A percentile compares a stretch with the other conserved stretches of the same genome.
Evolutionary conservation across 2,888 invertebrate species (phyloP).

Genomic region (Seira ritae): DNA sequence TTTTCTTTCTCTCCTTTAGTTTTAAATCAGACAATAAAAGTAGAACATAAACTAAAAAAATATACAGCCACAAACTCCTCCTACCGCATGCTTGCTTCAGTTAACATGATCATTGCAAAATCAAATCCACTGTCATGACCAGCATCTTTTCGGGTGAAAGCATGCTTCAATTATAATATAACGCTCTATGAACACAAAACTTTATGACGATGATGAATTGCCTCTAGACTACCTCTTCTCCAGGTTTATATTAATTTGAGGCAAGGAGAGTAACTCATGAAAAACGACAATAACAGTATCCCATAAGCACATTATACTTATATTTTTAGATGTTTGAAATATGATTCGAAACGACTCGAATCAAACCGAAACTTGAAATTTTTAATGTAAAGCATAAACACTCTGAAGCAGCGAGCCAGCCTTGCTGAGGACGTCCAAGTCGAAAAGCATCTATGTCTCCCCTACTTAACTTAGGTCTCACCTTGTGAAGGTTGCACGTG

Average conservation of each 20-base stretch:
- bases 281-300: too few relatives aligned
- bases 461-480: constrained; percentile 42
- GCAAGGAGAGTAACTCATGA: neutral
- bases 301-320: too few relatives aligned
- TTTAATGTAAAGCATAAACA: constrained; percentile 20
- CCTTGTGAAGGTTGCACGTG: constrained; percentile 72
- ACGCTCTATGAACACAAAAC: neutral
- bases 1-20: too few relatives aligned
- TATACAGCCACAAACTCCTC: too few relatives aligned
- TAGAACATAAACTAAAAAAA: too few relatives aligned
- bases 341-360: constrained; percentile 26
- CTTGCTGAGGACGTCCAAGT: constrained; percentile 69
- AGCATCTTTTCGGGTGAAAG: neutral
- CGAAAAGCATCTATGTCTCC: constrained; percentile 23
- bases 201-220: neutral
- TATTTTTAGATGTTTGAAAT: too few relatives aligned
- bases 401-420: constrained; percentile 29
- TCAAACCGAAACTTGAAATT: constrained; percentile 32
- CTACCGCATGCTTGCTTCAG: neutral
- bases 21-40: too few relatives aligned
- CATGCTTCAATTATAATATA: neutral
- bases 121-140: neutral
- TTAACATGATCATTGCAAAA: neutral
- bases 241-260: neutral
- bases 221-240: neutral